phyloP scores from a whole-genome alignment of 2,888 invertebrate genomes.

The Hydraecia micacea region DNA sequence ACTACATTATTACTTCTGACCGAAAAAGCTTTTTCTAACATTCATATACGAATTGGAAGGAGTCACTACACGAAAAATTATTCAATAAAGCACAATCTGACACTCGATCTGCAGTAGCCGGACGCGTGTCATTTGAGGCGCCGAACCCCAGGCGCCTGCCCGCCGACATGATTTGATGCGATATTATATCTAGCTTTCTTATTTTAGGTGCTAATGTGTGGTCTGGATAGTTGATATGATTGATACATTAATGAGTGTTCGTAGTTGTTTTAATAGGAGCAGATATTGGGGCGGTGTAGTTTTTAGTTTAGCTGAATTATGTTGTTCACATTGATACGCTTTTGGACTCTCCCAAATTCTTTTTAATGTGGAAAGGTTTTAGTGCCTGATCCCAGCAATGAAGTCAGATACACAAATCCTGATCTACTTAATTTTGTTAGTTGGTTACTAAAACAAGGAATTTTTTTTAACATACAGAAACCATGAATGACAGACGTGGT shows the following conservation, averaged over 20 bases:
- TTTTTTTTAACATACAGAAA: not conserved
- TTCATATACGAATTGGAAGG: conserved; percentile 1
- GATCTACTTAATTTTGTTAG: not conserved
- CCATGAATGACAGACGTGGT: not conserved
- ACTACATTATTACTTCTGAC: not conserved
- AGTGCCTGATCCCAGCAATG: not conserved
- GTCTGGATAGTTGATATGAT: conserved; percentile 49
- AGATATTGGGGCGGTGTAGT: conserved; percentile 10
- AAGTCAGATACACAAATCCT: not conserved
- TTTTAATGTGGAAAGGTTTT: not conserved
- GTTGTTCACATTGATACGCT: not conserved
- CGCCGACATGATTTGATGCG: conserved; percentile 60
- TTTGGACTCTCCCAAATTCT: not conserved
- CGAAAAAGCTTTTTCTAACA: not conserved
- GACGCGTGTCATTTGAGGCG: conserved; percentile 74
- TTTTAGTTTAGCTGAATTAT: not conserved
- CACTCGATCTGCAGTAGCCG: conserved; percentile 65
- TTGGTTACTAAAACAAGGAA: not conserved
- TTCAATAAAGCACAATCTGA: conserved; percentile 62
- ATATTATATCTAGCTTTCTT: conserved; percentile 64
- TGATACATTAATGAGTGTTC: conserved; percentile 44
- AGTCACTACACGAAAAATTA: conserved; percentile 38
- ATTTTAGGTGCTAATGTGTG: conserved; percentile 57
- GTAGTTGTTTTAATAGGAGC: conserved; percentile 28
- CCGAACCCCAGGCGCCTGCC: conserved; percentile 70